These are phyloP conservation scores for Cephus runcator DNA, from an alignment of 2,888 invertebrate species.

Conservation along the genomic window DNA sequence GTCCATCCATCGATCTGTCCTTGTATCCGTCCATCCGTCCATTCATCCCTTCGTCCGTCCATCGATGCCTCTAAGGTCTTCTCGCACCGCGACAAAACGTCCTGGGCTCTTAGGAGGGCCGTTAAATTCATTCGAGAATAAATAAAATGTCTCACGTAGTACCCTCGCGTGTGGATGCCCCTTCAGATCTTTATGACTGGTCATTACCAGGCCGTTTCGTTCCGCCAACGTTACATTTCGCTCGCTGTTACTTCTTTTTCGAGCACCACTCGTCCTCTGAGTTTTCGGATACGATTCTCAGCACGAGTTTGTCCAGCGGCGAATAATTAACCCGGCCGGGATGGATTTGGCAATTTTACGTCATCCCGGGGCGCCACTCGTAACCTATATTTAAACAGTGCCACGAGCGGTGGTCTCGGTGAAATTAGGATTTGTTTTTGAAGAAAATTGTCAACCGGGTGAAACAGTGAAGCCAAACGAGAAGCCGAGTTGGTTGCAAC, in stretches of 20 bases:
- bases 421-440: background rate
- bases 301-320: conserved; percentile 6
- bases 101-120: conserved; percentile 6
- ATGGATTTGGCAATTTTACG: background rate
- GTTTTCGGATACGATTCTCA: conserved; percentile 22
- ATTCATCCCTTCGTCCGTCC: background rate
- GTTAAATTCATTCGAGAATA: conserved; percentile 33
- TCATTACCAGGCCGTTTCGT: conserved; percentile 30
- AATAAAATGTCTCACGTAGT: conserved; percentile 29
- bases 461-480: background rate
- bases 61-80: background rate
- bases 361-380: background rate
- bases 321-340: background rate
- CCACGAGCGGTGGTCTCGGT: background rate
- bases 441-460: background rate
- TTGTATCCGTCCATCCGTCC: background rate
- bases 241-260: conserved; percentile 7
- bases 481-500: conserved; percentile 30
- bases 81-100: background rate
- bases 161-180: conserved; percentile 12
- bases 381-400: background rate
- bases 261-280: conserved; percentile 9
- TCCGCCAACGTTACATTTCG: conserved; percentile 19
- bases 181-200: conserved; percentile 33
- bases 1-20: background rate